Conservation (phyloP, 2,113 vertebrate species). For the Pomatostomus ruficeps region DNA sequence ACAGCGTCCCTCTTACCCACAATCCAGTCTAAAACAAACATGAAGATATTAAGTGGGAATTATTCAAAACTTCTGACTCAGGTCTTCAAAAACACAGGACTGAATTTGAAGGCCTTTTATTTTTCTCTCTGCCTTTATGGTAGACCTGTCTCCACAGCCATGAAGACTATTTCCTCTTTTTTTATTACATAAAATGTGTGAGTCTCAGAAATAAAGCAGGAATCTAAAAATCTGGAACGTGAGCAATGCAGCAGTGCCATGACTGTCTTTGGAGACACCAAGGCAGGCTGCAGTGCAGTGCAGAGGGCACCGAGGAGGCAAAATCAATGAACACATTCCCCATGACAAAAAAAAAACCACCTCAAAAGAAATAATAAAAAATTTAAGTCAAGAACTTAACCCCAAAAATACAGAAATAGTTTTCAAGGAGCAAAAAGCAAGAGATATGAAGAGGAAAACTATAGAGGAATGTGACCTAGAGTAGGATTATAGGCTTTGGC, state of each 20-base stretch:
- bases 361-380: neutral
- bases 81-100: neutral
- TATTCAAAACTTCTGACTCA: neutral
- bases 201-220: neutral
- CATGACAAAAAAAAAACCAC: rapidly evolving
- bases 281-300: neutral
- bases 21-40: neutral
- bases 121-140: neutral
- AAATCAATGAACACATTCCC: neutral
- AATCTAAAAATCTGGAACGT: neutral
- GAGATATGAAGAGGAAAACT: neutral
- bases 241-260: neutral
- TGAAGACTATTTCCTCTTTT: neutral
- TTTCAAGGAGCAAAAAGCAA: neutral
- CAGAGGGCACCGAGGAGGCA: neutral
- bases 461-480: neutral
- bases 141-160: neutral
- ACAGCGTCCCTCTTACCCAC: neutral
- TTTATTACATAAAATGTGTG: neutral
- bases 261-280: neutral
- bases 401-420: neutral
- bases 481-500: conserved; percentile 29
- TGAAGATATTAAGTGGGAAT: neutral
- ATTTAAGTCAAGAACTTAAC: neutral
- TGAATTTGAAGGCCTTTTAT: neutral